phyloP scores from a whole-genome alignment of 2,113 vertebrate genomes.

The Tinamus guttatus region DNA sequence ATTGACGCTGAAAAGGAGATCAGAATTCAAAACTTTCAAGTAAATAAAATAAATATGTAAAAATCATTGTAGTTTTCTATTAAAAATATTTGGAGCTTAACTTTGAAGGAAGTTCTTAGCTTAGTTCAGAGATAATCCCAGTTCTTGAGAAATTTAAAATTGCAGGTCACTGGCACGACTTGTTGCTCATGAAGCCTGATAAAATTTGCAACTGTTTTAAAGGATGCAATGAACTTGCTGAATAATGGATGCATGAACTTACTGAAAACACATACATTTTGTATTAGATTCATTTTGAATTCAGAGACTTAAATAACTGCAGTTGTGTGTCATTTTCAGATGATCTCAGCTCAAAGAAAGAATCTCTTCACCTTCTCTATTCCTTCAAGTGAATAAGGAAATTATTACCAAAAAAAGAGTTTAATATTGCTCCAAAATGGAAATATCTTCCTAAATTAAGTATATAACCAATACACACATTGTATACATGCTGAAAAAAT shows the following conservation, averaged over 20 bases:
- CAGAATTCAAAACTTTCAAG: neutral
- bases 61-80: neutral
- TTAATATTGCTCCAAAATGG: neutral
- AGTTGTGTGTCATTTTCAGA: neutral
- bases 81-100: neutral
- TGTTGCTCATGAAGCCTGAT: neutral
- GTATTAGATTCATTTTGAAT: neutral
- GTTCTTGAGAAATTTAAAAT: neutral
- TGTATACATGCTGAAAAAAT: constrained; percentile 35
- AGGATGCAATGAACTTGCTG: neutral
- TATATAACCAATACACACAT: neutral
- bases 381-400: neutral
- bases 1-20: neutral
- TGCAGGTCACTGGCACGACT: neutral
- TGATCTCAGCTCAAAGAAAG: neutral
- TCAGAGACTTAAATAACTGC: neutral
- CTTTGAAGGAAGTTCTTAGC: neutral
- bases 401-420: neutral
- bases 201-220: neutral
- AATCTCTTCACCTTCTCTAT: neutral
- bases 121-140: neutral
- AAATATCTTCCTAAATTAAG: constrained; percentile 4
- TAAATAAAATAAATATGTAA: neutral
- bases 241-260: neutral
- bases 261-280: neutral